Conservation (phyloP, 2,888 invertebrate genomes). For the Lordiphosa fenestrarum region DNA sequence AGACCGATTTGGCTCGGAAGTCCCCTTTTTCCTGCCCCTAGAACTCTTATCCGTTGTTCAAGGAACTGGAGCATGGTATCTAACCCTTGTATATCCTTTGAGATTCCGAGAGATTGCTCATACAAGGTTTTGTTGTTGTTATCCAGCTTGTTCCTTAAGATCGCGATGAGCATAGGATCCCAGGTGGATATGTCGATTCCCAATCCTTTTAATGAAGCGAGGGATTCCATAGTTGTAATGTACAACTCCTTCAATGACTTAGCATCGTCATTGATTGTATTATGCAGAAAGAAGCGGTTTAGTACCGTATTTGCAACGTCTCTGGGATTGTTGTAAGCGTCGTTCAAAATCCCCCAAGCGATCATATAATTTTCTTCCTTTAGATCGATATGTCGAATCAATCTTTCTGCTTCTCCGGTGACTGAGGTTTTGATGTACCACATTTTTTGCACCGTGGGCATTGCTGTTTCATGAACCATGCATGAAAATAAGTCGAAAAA, state of each 20-base stretch:
- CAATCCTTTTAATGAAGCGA: not conserved
- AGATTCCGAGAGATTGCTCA: slow-evolving; percentile 2
- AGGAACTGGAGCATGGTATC: too few species aligned
- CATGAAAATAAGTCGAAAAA: too few species aligned
- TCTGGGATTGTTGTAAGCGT: not conserved
- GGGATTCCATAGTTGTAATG: not conserved
- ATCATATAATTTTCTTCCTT: not conserved
- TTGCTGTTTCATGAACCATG: too few species aligned
- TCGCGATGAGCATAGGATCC: not conserved
- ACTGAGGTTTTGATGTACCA: too few species aligned
- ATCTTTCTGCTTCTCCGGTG: slow-evolving; percentile 2
- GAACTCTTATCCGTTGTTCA: too few species aligned
- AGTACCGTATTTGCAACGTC: not conserved
- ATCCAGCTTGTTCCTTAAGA: not conserved
- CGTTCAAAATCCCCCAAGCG: not conserved
- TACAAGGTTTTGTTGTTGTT: not conserved
- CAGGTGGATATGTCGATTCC: not conserved
- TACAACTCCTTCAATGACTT: not conserved
- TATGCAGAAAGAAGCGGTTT: not conserved
- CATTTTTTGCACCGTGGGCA: too few species aligned
- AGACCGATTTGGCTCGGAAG: too few species aligned
- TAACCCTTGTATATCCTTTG: not conserved
- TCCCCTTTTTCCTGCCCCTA: not conserved
- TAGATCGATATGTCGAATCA: not conserved
- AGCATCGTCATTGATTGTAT: not conserved